These are phyloP conservation scores for Formicarius rufipectus DNA, from an alignment of 2,113 vertebrate species.

Conservation along the genomic window DNA sequence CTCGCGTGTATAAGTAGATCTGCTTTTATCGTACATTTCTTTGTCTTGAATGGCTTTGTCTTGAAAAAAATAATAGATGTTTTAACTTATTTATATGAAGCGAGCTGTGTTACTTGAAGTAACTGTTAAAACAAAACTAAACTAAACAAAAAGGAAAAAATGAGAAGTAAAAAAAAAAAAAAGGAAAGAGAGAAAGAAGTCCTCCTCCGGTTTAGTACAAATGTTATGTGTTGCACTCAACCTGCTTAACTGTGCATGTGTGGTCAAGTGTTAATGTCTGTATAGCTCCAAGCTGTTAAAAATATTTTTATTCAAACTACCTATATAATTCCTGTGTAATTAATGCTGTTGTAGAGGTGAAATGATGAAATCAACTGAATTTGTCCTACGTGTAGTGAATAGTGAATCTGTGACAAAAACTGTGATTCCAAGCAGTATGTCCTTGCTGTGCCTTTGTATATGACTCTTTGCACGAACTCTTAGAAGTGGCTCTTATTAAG, in stretches of 20 bases:
- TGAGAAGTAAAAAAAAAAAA: not conserved
- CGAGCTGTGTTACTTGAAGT: conserved; percentile 88
- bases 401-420: conserved; percentile 88
- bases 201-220: conserved; percentile 75
- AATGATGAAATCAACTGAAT: conserved; percentile 84
- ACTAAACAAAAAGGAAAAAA: not conserved
- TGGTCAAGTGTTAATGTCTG: conserved; percentile 91
- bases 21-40: conserved; percentile 90
- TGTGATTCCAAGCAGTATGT: conserved; percentile 87
- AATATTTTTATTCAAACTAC: conserved; percentile 88
- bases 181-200: conserved; percentile 33
- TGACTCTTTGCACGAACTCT: conserved; percentile 86
- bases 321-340: conserved; percentile 86
- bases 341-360: conserved; percentile 88
- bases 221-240: conserved; percentile 89
- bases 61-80: conserved; percentile 87
- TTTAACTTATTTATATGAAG: conserved; percentile 96
- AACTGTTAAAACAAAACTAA: conserved; percentile 79
- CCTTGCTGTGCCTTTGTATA: conserved; percentile 90
- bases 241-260: conserved; percentile 88
- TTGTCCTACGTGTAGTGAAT: conserved; percentile 88
- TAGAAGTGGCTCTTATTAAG: conserved; percentile 84
- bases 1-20: conserved; percentile 86
- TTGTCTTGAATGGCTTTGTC: conserved; percentile 91
- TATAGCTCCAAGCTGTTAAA: conserved; percentile 90